Evolutionary conservation across 2,113 vertebrate genomes (phyloP).

Genomic region (Crotalus viridis): DNA sequence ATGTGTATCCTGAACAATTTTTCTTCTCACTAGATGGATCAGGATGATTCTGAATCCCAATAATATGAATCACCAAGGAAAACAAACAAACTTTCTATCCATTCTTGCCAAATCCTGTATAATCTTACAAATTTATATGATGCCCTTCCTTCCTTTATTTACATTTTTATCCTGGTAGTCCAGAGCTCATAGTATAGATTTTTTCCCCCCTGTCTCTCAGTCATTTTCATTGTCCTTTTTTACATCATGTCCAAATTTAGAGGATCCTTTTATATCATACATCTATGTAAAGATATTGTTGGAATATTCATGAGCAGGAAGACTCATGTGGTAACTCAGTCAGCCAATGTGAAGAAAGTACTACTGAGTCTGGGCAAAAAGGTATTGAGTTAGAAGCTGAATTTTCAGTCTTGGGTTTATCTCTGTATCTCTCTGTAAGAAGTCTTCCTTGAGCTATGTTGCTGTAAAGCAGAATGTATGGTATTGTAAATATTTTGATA

Average conservation of each 20-base stretch:
- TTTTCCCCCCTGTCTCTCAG: accelerated
- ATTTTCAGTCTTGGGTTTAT: too few species aligned
- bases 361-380: too few species aligned
- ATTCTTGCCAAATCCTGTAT: background rate
- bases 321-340: too few species aligned
- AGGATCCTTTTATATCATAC: background rate
- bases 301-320: too few species aligned
- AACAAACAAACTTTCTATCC: background rate
- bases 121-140: background rate
- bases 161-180: background rate
- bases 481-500: too few species aligned
- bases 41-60: background rate
- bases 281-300: background rate
- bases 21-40: background rate
- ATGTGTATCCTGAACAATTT: background rate
- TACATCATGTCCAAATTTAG: background rate
- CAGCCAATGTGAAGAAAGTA: too few species aligned
- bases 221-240: background rate
- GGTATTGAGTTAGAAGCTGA: too few species aligned
- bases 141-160: background rate
- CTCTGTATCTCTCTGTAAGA: too few species aligned
- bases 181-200: background rate
- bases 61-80: background rate
- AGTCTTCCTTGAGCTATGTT: too few species aligned
- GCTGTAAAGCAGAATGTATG: too few species aligned